Evolutionary conservation across 2,797 vertebrate genomes (phyloP).

Genomic region (Hafferia zeledoni): DNA sequence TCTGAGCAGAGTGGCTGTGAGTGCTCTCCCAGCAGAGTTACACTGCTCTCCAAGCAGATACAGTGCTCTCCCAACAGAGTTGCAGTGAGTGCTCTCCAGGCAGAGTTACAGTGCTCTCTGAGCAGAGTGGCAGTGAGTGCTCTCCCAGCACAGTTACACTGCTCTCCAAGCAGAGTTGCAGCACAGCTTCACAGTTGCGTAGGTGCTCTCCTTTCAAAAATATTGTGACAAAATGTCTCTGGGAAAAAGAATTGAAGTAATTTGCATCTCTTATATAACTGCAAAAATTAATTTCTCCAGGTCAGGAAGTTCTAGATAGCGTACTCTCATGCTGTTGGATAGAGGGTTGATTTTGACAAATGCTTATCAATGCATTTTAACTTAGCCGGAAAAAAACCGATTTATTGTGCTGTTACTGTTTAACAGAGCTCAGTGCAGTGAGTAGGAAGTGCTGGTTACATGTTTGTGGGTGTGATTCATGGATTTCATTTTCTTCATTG

Average conservation of each 20-base stretch:
- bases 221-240: neutral
- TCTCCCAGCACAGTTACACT: neutral
- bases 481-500: neutral
- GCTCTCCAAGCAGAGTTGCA: neutral
- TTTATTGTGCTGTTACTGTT: constrained; percentile 1
- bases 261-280: neutral
- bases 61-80: no score
- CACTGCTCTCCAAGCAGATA: no score
- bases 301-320: neutral
- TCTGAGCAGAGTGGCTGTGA: no score
- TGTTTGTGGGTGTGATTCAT: neutral
- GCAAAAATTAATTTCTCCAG: neutral
- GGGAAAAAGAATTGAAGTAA: neutral
- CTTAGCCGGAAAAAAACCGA: neutral
- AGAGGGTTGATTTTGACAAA: neutral
- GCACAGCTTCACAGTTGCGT: neutral
- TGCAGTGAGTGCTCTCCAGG: neutral
- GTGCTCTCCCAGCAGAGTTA: no score
- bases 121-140: no score
- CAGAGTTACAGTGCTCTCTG: neutral
- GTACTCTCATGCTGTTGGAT: neutral
- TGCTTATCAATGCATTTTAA: neutral
- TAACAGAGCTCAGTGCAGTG: neutral
- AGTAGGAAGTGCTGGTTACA: neutral
- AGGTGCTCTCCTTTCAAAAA: neutral